Percentiles rank a stretch among this genome's conserved stretches.
phyloP scores from a whole-genome alignment of 2,113 vertebrate genomes.

The Xenus cinereus region DNA sequence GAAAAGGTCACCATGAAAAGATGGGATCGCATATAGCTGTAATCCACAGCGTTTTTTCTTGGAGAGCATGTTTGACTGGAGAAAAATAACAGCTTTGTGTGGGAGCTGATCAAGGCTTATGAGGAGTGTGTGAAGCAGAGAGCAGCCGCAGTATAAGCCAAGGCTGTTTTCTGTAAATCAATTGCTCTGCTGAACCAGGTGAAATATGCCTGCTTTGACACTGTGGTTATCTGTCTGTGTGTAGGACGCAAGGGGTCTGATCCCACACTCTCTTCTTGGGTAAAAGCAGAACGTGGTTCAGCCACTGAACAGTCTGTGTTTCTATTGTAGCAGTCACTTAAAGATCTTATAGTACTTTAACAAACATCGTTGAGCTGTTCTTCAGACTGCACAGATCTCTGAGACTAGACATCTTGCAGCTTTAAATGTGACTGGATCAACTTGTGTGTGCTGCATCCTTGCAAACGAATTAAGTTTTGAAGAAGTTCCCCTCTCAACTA shows the following conservation, averaged over 20 bases:
- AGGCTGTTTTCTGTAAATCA: neutral
- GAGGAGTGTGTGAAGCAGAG: neutral
- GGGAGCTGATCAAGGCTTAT: neutral
- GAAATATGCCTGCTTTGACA: neutral
- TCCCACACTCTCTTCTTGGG: neutral
- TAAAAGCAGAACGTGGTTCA: neutral
- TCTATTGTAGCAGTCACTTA: neutral
- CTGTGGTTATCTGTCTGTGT: neutral
- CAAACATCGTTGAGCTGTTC: neutral
- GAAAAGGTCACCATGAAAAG: neutral
- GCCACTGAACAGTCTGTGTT: neutral
- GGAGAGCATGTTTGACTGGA: neutral
- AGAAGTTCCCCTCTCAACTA: neutral
- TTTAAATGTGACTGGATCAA: neutral
- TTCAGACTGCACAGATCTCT: neutral
- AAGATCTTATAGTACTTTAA: neutral
- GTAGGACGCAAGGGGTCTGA: neutral
- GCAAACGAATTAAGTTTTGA: neutral
- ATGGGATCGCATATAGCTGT: neutral
- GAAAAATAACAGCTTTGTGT: constrained; percentile 38
- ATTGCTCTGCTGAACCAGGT: neutral
- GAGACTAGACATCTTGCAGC: neutral
- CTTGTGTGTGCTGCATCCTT: neutral
- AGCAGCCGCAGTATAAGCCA: neutral
- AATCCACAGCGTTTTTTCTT: neutral